phyloP scores from a whole-genome alignment of 2,113 vertebrate genomes.

The Oophaga pumilio region DNA sequence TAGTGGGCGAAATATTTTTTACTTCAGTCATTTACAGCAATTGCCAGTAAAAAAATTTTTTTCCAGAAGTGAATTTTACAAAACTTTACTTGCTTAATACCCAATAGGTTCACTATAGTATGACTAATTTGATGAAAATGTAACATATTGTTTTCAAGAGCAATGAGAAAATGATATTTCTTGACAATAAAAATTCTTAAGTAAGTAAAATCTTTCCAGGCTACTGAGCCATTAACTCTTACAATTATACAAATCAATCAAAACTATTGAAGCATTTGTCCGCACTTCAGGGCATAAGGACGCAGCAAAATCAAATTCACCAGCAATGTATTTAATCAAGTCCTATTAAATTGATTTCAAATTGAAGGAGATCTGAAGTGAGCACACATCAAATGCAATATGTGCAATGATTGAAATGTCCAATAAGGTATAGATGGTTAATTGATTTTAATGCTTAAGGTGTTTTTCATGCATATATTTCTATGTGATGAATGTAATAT shows the following conservation, averaged over 20 bases:
- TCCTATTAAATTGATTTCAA: constrained; percentile 28
- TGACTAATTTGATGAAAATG: constrained; percentile 30
- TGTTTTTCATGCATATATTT: constrained; percentile 38
- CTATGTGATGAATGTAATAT: constrained; percentile 10
- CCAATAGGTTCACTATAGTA: constrained; percentile 18
- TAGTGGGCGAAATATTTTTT: not conserved
- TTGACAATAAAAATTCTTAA: constrained; percentile 22
- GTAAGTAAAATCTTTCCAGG: constrained; percentile 55
- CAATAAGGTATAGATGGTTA: constrained; percentile 58
- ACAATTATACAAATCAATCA: constrained; percentile 60
- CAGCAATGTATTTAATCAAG: constrained; percentile 60
- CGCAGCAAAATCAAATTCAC: constrained; percentile 60
- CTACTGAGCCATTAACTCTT: constrained; percentile 44
- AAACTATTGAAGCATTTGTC: constrained; percentile 52
- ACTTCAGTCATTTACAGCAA: not conserved
- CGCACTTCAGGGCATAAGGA: constrained; percentile 59
- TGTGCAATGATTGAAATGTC: constrained; percentile 42
- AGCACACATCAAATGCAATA: constrained; percentile 59
- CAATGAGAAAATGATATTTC: constrained; percentile 29
- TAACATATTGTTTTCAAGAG: not conserved
- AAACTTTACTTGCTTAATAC: not conserved
- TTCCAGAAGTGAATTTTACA: not conserved
- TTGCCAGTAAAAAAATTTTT: not conserved
- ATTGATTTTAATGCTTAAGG: constrained; percentile 60
- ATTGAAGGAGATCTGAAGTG: constrained; percentile 60